Evolutionary conservation across 2,113 vertebrate species (phyloP), one percentile per base, ranked within the genome.

Genomic region (Lepisosteus oculatus): DNA sequence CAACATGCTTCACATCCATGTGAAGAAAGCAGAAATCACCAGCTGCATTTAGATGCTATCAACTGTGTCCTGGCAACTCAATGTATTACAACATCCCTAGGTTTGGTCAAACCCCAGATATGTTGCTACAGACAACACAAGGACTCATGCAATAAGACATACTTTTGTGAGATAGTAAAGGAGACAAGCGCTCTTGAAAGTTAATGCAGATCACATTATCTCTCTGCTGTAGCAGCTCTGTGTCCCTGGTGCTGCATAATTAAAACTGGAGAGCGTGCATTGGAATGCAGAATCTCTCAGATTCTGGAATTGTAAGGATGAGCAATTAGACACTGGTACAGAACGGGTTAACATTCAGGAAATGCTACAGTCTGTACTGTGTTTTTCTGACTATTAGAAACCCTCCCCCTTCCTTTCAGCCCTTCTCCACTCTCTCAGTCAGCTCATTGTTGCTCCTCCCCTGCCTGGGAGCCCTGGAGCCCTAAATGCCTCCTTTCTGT

Each of bases 381-480:
- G 78, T 75, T 69, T 68, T 78, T 62, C 65, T 72, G 72, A 55
- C 57, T 71, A 78, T 73, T 72, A 73, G 73, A 73, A 54, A 64
- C 65, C 54, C 70, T 69, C 17, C 63, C 64, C 54, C 29, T n/a
- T 59, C 61, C 54, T 64, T 65, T 57, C 69, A 65, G 61, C 61
- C 3, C 47, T 43, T 63, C 56, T 69, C 47, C 71, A 71, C 75
- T 61, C 61, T 67, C 65, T 76, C 51, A 70, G 29, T 43, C 65
- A 74, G 56, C 71, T 76, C 81, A 85, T 89, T 90, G 90, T 90
- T 76, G 77, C 78, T 78, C 74, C 76, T 74, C 57, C 74, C 77
- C 87, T 85, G 83, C 85, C 83, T 81, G 57, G 69, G 77, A 84
- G 86, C 82, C 82, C 81, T 74, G 63, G 75, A 79, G 78, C 73